Conservation (phyloP, 2,113 vertebrate genomes). For the Proteles cristata region DNA sequence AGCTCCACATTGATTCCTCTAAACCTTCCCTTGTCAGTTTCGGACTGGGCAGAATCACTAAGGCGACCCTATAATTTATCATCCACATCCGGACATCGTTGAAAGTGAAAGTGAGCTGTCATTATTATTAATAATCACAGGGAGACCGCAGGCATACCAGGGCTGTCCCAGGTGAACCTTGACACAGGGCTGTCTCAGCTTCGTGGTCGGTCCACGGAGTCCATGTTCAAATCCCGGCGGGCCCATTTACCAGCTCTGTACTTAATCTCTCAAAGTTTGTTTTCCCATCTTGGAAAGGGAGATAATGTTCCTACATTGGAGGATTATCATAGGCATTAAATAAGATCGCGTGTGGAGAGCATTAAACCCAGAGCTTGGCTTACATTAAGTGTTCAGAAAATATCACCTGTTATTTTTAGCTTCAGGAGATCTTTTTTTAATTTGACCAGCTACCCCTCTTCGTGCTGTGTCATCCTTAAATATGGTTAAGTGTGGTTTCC, state of each 20-base stretch:
- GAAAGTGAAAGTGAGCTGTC: neutral
- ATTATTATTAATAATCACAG: neutral
- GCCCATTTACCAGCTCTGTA: neutral
- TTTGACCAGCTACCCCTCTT: constrained; percentile 24
- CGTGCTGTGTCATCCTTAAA: neutral
- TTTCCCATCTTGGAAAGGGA: neutral
- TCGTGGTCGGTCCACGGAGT: neutral
- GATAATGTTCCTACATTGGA: neutral
- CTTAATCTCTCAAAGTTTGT: neutral
- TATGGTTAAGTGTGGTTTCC: neutral
- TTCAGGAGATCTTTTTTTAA: neutral
- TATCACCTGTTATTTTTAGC: constrained; percentile 39
- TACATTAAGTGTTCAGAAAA: constrained; percentile 35
- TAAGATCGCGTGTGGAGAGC: neutral
- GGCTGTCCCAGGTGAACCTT: neutral
- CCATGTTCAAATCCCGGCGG: neutral
- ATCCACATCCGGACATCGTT: neutral
- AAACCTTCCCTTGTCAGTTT: constrained; percentile 17
- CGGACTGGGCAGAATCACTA: neutral
- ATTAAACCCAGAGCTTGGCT: constrained; percentile 9
- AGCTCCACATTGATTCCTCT: neutral
- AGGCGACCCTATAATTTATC: neutral
- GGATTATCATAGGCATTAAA: neutral
- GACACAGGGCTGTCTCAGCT: neutral
- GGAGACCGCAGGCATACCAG: neutral